Evolutionary conservation across 2,113 vertebrate species (phyloP).

Genomic region (Tenrec ecaudatus): DNA sequence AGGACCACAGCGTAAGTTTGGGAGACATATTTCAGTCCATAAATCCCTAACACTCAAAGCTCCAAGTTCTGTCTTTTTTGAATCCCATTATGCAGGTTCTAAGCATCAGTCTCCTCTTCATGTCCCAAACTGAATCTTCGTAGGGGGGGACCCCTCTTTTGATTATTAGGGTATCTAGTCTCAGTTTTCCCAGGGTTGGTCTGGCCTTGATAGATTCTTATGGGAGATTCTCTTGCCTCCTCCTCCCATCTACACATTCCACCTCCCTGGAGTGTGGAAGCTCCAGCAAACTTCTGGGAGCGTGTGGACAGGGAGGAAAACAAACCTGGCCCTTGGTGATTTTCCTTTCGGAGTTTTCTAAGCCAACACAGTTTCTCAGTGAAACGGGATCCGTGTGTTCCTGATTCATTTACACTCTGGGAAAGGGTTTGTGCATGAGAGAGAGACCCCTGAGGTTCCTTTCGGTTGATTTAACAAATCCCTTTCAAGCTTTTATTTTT

Average conservation of each 20-base stretch:
- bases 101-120: background rate
- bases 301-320: background rate
- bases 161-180: background rate
- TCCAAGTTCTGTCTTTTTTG: background rate
- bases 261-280: background rate
- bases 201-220: background rate
- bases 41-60: background rate
- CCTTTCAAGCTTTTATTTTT: slow-evolving; percentile 55
- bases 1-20: background rate
- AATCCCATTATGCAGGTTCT: accelerated
- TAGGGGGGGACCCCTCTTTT: background rate
- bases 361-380: background rate
- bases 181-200: background rate
- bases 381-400: slow-evolving; percentile 36
- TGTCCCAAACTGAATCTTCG: background rate
- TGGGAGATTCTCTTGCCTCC: background rate
- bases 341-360: slow-evolving; percentile 44
- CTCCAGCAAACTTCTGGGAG: background rate
- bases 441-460: slow-evolving; percentile 28
- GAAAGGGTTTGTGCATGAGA: slow-evolving; percentile 21
- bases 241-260: background rate
- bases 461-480: slow-evolving; percentile 63
- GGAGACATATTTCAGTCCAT: background rate
- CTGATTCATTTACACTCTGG: slow-evolving; percentile 46
- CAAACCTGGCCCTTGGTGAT: background rate